phyloP scores from a whole-genome alignment of 2,113 vertebrate genomes.

The Ginglymostoma cirratum region DNA sequence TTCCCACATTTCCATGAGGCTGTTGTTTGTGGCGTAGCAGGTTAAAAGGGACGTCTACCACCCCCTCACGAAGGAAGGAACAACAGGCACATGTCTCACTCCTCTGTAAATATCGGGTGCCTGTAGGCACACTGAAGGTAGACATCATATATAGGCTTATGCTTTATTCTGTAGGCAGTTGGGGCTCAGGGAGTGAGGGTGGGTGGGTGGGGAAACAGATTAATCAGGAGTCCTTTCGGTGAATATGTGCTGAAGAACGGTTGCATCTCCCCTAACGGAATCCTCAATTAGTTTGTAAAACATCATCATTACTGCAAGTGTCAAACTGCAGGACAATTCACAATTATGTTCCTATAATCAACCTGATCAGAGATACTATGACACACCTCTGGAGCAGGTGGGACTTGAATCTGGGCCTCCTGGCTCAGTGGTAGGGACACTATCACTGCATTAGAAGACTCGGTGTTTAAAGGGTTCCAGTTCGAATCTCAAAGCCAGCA shows the following conservation, averaged over 20 bases:
- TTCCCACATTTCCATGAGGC: too few species aligned
- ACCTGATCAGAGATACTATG: too few species aligned
- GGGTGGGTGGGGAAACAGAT: background rate
- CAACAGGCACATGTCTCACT: background rate
- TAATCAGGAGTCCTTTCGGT: background rate
- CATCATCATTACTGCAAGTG: background rate
- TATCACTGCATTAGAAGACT: too few species aligned
- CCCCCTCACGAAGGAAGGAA: background rate
- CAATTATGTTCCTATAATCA: background rate
- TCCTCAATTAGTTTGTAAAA: background rate
- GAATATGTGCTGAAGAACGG: background rate
- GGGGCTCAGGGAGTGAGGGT: too few species aligned
- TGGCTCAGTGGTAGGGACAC: too few species aligned
- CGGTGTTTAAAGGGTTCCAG: background rate
- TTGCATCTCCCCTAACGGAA: background rate
- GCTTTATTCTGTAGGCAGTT: background rate
- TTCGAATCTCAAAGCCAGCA: background rate
- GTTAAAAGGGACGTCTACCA: background rate
- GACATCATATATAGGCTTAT: background rate
- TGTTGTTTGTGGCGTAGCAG: background rate
- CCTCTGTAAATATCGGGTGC: background rate
- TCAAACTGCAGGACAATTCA: background rate
- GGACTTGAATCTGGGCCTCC: too few species aligned
- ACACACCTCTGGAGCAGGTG: too few species aligned
- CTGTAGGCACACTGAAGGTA: background rate